phyloP scores from a whole-genome alignment of 2,888 invertebrate genomes.

The Gryllus longicercus region DNA sequence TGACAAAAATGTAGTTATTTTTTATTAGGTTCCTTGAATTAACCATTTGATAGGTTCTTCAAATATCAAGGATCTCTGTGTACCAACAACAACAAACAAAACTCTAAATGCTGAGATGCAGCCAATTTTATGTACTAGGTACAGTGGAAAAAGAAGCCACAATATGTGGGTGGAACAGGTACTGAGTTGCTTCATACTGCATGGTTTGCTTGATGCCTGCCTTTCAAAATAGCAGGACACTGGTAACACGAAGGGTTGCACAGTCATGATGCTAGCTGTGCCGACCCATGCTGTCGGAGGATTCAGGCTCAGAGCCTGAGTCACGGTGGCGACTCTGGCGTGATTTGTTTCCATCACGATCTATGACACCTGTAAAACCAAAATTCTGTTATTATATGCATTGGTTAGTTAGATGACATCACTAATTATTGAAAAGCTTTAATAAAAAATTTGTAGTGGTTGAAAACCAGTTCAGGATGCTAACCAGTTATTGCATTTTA shows the following conservation, averaged over 20 bases:
- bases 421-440: too few species aligned
- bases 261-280: slow-evolving; percentile 20
- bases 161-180: slow-evolving; percentile 25
- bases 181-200: slow-evolving; percentile 31
- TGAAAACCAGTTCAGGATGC: too few species aligned
- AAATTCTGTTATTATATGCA: too few species aligned
- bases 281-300: slow-evolving; percentile 27
- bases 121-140: not conserved
- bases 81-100: too few species aligned
- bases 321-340: slow-evolving; percentile 37
- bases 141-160: not conserved
- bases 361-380: slow-evolving; percentile 36
- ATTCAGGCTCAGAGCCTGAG: slow-evolving; percentile 39
- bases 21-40: too few species aligned
- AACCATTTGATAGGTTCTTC: too few species aligned
- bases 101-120: too few species aligned
- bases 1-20: too few species aligned
- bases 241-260: slow-evolving; percentile 28
- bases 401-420: too few species aligned
- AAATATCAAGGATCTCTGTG: too few species aligned
- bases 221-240: slow-evolving; percentile 18
- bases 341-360: slow-evolving; percentile 36
- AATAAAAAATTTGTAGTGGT: too few species aligned
- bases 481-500: too few species aligned
- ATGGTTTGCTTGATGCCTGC: slow-evolving; percentile 32